A percentile compares a stretch with the other conserved stretches of the same genome.
phyloP scores from a whole-genome alignment of 2,888 invertebrate species.

The Quadroppia sp. region DNA sequence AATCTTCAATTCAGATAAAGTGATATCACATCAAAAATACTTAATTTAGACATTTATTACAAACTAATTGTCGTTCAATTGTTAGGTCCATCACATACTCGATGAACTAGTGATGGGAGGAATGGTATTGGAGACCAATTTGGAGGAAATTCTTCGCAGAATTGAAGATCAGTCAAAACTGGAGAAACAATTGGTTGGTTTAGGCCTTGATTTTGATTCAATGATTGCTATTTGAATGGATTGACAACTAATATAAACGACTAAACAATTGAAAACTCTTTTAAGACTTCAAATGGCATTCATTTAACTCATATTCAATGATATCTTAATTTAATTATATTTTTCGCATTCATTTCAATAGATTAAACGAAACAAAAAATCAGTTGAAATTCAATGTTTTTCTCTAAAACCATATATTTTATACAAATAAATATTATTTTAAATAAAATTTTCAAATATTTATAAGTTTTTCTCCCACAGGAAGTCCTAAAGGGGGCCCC shows the following conservation, averaged over 20 bases:
- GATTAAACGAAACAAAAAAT: not conserved
- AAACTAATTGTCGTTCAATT: not conserved
- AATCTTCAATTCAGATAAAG: constrained; percentile 60
- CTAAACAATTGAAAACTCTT: not conserved
- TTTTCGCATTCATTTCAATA: not conserved
- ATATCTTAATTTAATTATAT: not conserved
- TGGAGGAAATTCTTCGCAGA: constrained; percentile 90
- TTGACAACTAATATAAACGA: not conserved
- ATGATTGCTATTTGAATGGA: constrained; percentile 35
- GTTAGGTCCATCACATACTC: constrained; percentile 77
- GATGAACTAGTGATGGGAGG: constrained; percentile 99
- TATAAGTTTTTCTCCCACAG: not conserved
- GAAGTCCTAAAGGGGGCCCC: not conserved
- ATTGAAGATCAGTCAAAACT: constrained; percentile 96
- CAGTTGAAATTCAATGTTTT: constrained; percentile 9
- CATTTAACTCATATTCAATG: not conserved
- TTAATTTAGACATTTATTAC: not conserved
- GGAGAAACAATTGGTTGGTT: constrained; percentile 86
- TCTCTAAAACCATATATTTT: constrained; percentile 25
- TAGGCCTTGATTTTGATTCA: constrained; percentile 18
- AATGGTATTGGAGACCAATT: constrained; percentile 99
- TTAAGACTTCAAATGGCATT: not conserved
- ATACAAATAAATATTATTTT: constrained; percentile 11
- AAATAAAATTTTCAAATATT: not conserved
- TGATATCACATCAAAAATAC: constrained; percentile 46